Evolutionary conservation across 2,113 vertebrate species (phyloP), one percentile per base, ranked within the genome.

Genomic region (Tupaia chinensis): DNA sequence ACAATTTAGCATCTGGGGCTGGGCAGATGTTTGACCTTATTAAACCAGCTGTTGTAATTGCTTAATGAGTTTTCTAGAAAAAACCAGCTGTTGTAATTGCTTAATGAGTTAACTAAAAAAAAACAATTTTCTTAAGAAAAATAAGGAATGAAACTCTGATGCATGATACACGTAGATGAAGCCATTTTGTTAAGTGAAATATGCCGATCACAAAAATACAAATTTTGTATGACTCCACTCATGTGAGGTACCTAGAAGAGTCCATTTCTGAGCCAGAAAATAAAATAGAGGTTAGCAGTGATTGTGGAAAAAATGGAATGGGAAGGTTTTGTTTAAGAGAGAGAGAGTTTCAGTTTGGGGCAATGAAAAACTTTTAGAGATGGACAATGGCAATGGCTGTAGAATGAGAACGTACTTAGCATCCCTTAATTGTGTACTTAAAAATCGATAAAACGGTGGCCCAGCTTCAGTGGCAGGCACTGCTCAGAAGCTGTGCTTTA

Each of bases 91-190:
- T 44, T 44, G 44, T 44, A 44, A 44, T 44, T 44, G 44, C 5
- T 44, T 44, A 44, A 44, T 44, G 44, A 44, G 44, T 44, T 44
- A 44, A 44, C 3, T 44, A 44, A 3, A 44, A 44, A 3, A 44
- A 44, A 44, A 3, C 44, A 44, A 44, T 44, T 44, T 44, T 44
- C 44, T 44, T 44, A 44, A 5, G 44, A 44, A 44, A 44, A 44
- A 44, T 44, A 89, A 92, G 34, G 16, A 85, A 80, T 76, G 29
- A 58, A 80, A 76, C 81, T 95, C 68, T 85, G 60, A 34, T n/a
- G 20, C 4, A 56, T 70, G 14, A 27, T 74, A 0, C 13, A 27
- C 22, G 27, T 29, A 5, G 25, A 65, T 70, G 61, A 70, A 70
- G 11, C 69, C 13, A 23, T 27, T 76, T 29, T 56, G 22, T 44